These are phyloP conservation scores for Brachypteracias leptosomus DNA, from an alignment of 2,113 vertebrate genomes.

Conservation along the genomic window DNA sequence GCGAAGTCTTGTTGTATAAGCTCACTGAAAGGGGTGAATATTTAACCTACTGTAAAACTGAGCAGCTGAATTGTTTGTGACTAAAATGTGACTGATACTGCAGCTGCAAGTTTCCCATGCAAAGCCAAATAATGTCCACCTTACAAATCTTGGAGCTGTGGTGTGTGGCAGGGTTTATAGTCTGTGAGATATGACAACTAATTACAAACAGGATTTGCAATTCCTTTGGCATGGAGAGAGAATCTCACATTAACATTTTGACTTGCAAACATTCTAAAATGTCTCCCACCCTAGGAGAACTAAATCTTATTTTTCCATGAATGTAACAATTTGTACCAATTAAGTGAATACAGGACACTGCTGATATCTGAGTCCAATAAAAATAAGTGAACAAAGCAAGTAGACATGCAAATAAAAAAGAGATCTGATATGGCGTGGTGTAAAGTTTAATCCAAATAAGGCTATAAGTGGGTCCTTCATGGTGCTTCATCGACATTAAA, in stretches of 20 bases:
- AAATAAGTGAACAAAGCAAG: constrained; percentile 52
- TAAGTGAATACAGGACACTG: neutral
- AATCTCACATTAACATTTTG: neutral
- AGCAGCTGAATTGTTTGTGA: neutral
- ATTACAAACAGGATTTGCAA: neutral
- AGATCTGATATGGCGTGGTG: constrained; percentile 31
- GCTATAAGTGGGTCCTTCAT: constrained; percentile 55
- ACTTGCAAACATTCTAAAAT: neutral
- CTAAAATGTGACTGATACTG: neutral
- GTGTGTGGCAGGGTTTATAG: neutral
- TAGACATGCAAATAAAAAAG: constrained; percentile 28
- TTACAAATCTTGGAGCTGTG: neutral
- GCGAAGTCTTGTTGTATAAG: neutral
- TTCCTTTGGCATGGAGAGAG: neutral
- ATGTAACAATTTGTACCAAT: neutral
- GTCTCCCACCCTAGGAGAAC: neutral
- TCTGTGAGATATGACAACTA: neutral
- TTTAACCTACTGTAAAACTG: neutral
- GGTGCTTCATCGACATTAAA: constrained; percentile 49
- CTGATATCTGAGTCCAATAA: constrained; percentile 21
- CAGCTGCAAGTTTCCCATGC: neutral
- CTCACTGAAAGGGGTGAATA: neutral
- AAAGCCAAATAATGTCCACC: neutral
- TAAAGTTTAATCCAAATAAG: constrained; percentile 81
- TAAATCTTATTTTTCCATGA: constrained; percentile 20